Percentiles rank a stretch among this genome's conserved stretches.
Evolutionary conservation across 2,888 invertebrate species (phyloP).

Genomic region (Drosophila testacea): DNA sequence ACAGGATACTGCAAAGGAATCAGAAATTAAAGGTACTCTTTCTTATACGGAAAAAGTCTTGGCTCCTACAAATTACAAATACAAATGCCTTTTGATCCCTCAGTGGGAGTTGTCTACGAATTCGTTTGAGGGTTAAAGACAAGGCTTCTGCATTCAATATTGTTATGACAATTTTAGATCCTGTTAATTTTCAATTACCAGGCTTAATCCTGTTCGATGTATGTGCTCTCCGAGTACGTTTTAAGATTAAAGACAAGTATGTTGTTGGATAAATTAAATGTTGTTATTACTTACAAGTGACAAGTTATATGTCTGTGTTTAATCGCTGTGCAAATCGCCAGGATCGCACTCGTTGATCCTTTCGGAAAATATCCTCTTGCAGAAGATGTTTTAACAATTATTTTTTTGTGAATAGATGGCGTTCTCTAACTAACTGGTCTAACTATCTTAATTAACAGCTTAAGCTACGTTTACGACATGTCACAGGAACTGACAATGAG

Average conservation of each 20-base stretch:
- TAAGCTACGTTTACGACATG: slow-evolving; percentile 26
- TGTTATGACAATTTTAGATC: too few species aligned
- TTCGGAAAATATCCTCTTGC: background rate
- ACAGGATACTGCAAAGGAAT: background rate
- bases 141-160: background rate
- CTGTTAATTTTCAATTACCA: too few species aligned
- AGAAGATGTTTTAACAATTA: background rate
- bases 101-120: too few species aligned
- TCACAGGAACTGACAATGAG: slow-evolving; percentile 25
- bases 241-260: background rate
- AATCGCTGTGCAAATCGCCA: background rate
- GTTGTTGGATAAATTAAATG: background rate
- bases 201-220: too few species aligned
- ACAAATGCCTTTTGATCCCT: too few species aligned
- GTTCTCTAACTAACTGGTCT: slow-evolving; percentile 24
- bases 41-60: background rate
- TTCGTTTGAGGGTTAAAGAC: background rate
- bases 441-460: slow-evolving; percentile 4
- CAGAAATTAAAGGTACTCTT: background rate
- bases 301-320: background rate
- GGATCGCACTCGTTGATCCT: background rate
- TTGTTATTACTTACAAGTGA: background rate
- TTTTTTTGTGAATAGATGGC: background rate
- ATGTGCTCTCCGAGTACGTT: too few species aligned
- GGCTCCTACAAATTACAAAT: too few species aligned